A percentile compares a stretch with the other conserved stretches of the same genome.
Evolutionary conservation across 2,113 vertebrate genomes (phyloP).

Genomic region (Podarcis cretensis): DNA sequence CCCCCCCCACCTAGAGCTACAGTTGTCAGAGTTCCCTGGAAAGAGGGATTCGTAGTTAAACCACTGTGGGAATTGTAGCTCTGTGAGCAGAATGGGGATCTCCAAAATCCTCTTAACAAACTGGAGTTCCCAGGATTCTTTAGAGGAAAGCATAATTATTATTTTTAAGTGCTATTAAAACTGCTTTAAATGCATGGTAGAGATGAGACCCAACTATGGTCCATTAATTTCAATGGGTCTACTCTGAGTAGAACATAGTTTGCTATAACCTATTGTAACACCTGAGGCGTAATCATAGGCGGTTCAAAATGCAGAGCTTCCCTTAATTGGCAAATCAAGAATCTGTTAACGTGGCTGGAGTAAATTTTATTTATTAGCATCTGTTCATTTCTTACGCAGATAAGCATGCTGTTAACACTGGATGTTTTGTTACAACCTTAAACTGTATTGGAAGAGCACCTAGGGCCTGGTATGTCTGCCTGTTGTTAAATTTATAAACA

Average conservation of each 20-base stretch:
- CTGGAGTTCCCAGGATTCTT: too few relatives aligned
- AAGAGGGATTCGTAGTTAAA: too few relatives aligned
- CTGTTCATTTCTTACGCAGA: not conserved
- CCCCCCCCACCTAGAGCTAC: too few relatives aligned
- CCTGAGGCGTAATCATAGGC: not conserved
- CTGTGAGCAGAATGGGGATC: too few relatives aligned
- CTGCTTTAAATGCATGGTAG: too few relatives aligned
- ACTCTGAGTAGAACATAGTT: not conserved
- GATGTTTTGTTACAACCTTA: not conserved
- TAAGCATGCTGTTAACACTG: not conserved
- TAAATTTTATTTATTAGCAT: not conserved
- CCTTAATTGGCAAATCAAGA: not conserved
- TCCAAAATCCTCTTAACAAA: too few relatives aligned
- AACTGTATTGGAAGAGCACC: not conserved
- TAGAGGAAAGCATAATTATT: too few relatives aligned
- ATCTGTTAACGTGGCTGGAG: not conserved
- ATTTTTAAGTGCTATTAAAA: too few relatives aligned
- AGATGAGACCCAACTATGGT: too few relatives aligned
- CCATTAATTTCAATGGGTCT: too few relatives aligned
- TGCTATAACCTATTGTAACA: not conserved
- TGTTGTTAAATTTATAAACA: constrained; percentile 15
- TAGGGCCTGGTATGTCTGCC: not conserved
- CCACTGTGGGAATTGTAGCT: too few relatives aligned
- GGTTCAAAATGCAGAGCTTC: not conserved
- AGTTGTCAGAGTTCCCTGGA: too few relatives aligned